Percentiles rank a stretch among this genome's conserved stretches.
These are phyloP conservation scores for Ephydatia muelleri DNA, from an alignment of 37 sponge, comb jelly and placozoan species.

Conservation along the genomic window DNA sequence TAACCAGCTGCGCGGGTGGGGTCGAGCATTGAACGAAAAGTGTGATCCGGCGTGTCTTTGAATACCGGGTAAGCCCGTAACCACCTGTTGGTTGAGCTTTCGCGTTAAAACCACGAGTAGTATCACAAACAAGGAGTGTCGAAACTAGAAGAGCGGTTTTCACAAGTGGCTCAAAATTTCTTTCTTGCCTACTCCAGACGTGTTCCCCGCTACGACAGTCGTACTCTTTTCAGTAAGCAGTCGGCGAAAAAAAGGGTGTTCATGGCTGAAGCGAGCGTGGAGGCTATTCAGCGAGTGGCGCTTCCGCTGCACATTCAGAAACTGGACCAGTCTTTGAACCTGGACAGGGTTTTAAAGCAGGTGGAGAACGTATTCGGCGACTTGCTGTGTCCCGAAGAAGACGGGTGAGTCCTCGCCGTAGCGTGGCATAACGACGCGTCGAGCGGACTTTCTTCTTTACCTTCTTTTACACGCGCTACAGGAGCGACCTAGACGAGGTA, in stretches of 20 bases:
- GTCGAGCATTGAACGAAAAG: conserved; percentile 1
- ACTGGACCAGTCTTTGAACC: conserved; percentile 53
- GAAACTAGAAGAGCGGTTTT: background rate
- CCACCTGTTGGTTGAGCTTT: background rate
- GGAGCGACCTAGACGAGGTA: background rate
- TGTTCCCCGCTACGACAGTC: background rate
- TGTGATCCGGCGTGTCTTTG: background rate
- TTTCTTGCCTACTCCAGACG: background rate
- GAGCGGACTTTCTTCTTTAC: background rate
- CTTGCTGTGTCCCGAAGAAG: background rate
- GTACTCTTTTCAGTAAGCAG: background rate
- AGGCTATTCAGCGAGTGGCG: conserved; percentile 37
- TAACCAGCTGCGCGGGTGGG: conserved; percentile 1
- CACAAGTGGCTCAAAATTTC: background rate
- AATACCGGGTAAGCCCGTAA: background rate
- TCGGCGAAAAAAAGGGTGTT: background rate
- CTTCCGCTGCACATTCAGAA: conserved; percentile 71
- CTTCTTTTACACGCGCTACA: background rate
- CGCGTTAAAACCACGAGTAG: background rate
- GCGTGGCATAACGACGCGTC: background rate
- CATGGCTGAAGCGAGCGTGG: background rate
- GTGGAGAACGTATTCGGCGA: conserved; percentile 51
- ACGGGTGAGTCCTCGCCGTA: background rate
- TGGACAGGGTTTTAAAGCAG: conserved; percentile 58
- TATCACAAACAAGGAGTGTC: background rate